A percentile compares a stretch with the other conserved stretches of the same genome.
Conservation (phyloP, 2,888 invertebrate species). For the Tenodera sinensis region DNA sequence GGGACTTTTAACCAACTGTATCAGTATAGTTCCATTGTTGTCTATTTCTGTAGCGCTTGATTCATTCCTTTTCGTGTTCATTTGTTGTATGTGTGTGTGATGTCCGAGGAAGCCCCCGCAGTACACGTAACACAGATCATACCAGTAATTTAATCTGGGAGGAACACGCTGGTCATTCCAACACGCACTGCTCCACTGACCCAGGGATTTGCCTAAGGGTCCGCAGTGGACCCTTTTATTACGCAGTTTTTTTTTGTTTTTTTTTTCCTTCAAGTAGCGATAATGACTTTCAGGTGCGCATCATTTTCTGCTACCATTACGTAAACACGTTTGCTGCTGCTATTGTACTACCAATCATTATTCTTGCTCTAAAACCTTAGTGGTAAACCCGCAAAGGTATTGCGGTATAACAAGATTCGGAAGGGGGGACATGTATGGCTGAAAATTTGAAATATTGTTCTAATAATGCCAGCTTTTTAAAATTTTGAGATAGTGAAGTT, state of each 20-base stretch:
- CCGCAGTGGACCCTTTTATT: too few species aligned
- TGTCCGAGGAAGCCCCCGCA: background rate
- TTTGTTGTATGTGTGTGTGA: too few species aligned
- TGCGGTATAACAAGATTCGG: too few species aligned
- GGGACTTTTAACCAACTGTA: too few species aligned
- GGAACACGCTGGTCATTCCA: background rate
- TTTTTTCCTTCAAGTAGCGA: background rate
- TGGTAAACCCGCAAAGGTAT: background rate
- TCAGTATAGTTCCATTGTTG: too few species aligned
- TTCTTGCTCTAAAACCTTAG: background rate
- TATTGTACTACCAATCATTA: background rate
- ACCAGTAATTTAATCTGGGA: background rate
- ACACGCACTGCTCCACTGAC: background rate
- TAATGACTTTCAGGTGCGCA: background rate
- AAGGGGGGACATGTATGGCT: too few species aligned
- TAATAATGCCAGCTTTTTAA: too few species aligned
- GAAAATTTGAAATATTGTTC: too few species aligned
- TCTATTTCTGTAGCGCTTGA: too few species aligned
- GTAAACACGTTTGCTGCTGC: background rate
- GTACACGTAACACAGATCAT: background rate
- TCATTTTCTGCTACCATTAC: background rate
- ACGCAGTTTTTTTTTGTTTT: too few species aligned
- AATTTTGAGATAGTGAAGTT: too few species aligned
- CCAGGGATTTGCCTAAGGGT: background rate
- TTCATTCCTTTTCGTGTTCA: too few species aligned